Percentiles rank a stretch among this genome's conserved stretches.
These are phyloP conservation scores for Entomyzon cyanotis DNA, from an alignment of 2,113 vertebrate genomes.

Conservation along the genomic window DNA sequence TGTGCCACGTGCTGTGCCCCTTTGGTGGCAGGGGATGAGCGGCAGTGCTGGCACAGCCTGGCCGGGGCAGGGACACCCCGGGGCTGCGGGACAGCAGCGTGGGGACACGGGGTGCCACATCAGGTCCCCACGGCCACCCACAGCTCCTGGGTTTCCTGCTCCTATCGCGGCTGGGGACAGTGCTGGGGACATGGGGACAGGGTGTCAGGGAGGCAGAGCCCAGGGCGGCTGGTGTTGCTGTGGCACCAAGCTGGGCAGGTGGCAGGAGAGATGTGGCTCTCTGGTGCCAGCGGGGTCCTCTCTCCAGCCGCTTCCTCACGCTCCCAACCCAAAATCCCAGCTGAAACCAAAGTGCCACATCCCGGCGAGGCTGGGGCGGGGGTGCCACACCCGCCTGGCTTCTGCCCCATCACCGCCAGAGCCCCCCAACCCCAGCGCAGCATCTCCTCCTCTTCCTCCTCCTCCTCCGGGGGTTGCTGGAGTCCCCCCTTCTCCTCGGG, in stretches of 20 bases:
- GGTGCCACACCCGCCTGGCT: neutral
- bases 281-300: neutral
- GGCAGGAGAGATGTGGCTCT: neutral
- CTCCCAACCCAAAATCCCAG: neutral
- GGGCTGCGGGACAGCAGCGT: neutral
- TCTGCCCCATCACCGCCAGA: neutral
- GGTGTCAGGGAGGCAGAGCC: neutral
- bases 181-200: neutral
- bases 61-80: neutral
- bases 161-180: accelerated
- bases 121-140: accelerated
- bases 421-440: no score
- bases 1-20: accelerated
- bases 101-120: neutral
- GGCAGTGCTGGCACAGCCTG: neutral
- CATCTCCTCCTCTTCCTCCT: neutral
- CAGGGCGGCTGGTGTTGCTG: neutral
- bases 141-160: neutral
- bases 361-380: neutral
- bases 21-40: neutral
- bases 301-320: neutral
- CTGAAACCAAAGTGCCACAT: constrained; percentile 36
- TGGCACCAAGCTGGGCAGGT: neutral
- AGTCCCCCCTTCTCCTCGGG: neutral
- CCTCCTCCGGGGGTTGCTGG: neutral